Conservation (phyloP, 2,797 vertebrate species). For the Lagocephalus sceleratus region DNA sequence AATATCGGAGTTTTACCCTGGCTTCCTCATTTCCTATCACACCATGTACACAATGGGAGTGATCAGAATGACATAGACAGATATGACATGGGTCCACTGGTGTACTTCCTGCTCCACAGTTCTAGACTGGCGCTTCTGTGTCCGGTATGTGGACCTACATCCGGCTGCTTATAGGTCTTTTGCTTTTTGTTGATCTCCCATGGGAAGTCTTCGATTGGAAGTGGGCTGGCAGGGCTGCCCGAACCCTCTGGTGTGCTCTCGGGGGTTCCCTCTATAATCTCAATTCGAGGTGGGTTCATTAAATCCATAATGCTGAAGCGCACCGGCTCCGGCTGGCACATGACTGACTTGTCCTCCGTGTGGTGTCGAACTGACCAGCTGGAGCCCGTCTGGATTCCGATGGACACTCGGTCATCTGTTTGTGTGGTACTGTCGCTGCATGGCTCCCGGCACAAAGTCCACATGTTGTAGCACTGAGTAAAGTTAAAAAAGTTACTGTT, state of each 20-base stretch:
- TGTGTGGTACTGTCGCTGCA: conserved; percentile 74
- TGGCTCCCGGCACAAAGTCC: conserved; percentile 80
- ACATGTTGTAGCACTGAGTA: conserved; percentile 85
- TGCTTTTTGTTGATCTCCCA: conserved; percentile 77
- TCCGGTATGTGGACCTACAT: conserved; percentile 70
- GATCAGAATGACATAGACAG: conserved; percentile 83
- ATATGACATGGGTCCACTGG: conserved; percentile 84
- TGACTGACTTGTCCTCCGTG: conserved; percentile 80
- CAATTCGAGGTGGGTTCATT: conserved; percentile 77
- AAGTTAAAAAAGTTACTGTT: conserved; percentile 87
- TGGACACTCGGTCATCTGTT: conserved; percentile 76
- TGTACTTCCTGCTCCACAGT: conserved; percentile 84
- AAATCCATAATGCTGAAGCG: conserved; percentile 79
- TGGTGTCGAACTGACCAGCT: conserved; percentile 76
- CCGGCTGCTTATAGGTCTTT: conserved; percentile 63
- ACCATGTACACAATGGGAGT: conserved; percentile 54
- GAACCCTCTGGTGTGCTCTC: conserved; percentile 77
- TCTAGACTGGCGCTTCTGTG: conserved; percentile 81
- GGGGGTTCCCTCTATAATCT: conserved; percentile 77
- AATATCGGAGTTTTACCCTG: conserved; percentile 43
- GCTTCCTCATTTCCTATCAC: conserved; percentile 46
- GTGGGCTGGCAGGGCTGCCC: conserved; percentile 77
- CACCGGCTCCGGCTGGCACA: conserved; percentile 81
- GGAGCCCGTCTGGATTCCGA: conserved; percentile 79
- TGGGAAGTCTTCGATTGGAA: conserved; percentile 75